Conservation (phyloP, 2,888 invertebrate species). For the Lagria hirta region DNA sequence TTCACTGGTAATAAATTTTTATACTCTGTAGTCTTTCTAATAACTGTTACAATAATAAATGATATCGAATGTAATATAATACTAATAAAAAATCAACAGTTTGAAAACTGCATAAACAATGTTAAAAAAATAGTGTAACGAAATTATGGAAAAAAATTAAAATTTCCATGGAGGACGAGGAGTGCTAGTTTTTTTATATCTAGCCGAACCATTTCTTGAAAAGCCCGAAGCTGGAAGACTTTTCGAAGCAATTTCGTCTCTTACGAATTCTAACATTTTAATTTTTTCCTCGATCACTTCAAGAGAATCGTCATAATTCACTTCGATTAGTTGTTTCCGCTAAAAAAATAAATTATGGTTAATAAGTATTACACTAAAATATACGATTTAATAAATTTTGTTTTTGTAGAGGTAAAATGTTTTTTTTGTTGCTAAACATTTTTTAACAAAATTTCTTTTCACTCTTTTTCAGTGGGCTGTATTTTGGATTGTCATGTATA, state of each 20-base stretch:
- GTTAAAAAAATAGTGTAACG: too few relatives aligned
- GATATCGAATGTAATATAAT: too few relatives aligned
- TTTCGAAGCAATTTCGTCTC: conserved; percentile 32
- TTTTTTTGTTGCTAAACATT: too few relatives aligned
- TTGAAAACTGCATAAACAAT: too few relatives aligned
- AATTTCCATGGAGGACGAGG: conserved; percentile 46
- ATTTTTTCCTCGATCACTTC: conserved; percentile 15
- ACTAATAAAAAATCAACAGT: too few relatives aligned
- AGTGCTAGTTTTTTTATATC: conserved; percentile 32
- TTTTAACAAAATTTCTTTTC: too few relatives aligned
- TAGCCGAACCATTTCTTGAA: conserved; percentile 38
- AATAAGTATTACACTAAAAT: not conserved
- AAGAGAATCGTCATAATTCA: not conserved
- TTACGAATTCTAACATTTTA: conserved; percentile 40
- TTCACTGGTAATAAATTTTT: too few relatives aligned
- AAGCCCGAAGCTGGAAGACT: conserved; percentile 40
- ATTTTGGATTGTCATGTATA: too few relatives aligned
- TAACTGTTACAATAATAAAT: too few relatives aligned
- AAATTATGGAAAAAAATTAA: conserved; percentile 31
- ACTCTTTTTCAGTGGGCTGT: too few relatives aligned
- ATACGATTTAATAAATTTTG: not conserved
- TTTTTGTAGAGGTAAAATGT: too few relatives aligned
- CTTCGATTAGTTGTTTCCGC: conserved; percentile 4
- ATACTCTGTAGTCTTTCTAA: too few relatives aligned
- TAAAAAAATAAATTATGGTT: conserved; percentile 6